A percentile compares a stretch with the other conserved stretches of the same genome.
These are phyloP conservation scores for Campaea margaritaria DNA, from an alignment of 2,888 invertebrate species.

Conservation along the genomic window DNA sequence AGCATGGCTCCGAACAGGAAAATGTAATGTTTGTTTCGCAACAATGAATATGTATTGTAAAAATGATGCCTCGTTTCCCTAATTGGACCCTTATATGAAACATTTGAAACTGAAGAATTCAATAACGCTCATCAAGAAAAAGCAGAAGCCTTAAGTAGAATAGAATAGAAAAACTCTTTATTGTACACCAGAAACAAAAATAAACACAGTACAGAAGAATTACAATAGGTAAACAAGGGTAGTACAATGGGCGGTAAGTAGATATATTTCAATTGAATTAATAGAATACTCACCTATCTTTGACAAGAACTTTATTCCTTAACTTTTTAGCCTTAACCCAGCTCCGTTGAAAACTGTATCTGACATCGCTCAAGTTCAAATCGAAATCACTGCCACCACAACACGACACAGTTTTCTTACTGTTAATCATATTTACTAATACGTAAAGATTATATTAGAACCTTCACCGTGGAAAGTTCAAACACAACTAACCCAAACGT, in stretches of 20 bases:
- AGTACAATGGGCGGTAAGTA: too few relatives aligned
- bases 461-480: constrained; percentile 40
- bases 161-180: too few relatives aligned
- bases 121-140: too few relatives aligned
- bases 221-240: too few relatives aligned
- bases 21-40: too few relatives aligned
- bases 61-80: too few relatives aligned
- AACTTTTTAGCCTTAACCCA: constrained; percentile 68
- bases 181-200: too few relatives aligned
- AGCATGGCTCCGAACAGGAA: not conserved
- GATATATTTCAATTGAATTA: not conserved
- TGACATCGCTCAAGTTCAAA: constrained; percentile 52
- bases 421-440: constrained; percentile 19
- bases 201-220: too few relatives aligned
- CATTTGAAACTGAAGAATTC: too few relatives aligned
- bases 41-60: too few relatives aligned
- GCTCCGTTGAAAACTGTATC: constrained; percentile 58
- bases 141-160: too few relatives aligned
- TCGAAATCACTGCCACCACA: constrained; percentile 59
- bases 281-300: constrained; percentile 62
- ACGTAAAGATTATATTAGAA: constrained; percentile 8
- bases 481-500: constrained; percentile 43
- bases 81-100: too few relatives aligned
- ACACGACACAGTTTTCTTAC: constrained; percentile 45
- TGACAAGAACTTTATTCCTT: constrained; percentile 55